Percentiles rank a stretch among this genome's conserved stretches.
Evolutionary conservation across 2,888 invertebrate genomes (phyloP).

Genomic region (Sinodicranocentrus sp.): DNA sequence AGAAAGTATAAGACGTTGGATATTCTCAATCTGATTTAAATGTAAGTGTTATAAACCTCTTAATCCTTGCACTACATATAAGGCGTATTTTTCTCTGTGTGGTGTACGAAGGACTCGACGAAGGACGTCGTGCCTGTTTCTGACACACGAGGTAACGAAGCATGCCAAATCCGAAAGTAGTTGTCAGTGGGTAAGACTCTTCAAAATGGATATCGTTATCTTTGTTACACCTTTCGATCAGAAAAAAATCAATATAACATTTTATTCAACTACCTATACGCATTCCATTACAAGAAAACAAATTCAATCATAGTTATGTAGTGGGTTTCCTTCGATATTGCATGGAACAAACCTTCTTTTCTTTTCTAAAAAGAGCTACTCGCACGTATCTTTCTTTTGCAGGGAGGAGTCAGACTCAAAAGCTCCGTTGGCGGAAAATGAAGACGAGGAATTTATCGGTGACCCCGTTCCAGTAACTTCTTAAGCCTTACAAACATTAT

Average conservation of each 20-base stretch:
- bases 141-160: conserved; percentile 61
- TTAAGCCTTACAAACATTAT: not conserved
- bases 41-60: conserved; percentile 29
- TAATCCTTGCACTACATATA: not conserved
- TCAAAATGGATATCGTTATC: conserved; percentile 40
- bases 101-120: conserved; percentile 5
- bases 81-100: not conserved
- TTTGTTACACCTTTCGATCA: not conserved
- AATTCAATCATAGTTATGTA: too few relatives aligned
- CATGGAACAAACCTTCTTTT: too few relatives aligned
- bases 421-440: conserved; percentile 69
- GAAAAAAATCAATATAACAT: too few relatives aligned
- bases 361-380: too few relatives aligned
- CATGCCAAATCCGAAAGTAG: conserved; percentile 51
- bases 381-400: conserved; percentile 4
- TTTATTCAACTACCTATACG: too few relatives aligned
- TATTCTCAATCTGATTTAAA: conserved; percentile 26
- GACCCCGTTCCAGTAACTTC: conserved; percentile 72
- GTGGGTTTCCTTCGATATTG: too few relatives aligned
- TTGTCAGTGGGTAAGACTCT: conserved; percentile 52
- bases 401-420: conserved; percentile 63
- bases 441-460: conserved; percentile 69
- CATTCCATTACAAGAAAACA: too few relatives aligned
- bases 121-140: conserved; percentile 44
- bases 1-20: conserved; percentile 16